Base-by-base conservation (phyloP, 2,797 vertebrate species). In the Eospalax fontanierii region DNA sequence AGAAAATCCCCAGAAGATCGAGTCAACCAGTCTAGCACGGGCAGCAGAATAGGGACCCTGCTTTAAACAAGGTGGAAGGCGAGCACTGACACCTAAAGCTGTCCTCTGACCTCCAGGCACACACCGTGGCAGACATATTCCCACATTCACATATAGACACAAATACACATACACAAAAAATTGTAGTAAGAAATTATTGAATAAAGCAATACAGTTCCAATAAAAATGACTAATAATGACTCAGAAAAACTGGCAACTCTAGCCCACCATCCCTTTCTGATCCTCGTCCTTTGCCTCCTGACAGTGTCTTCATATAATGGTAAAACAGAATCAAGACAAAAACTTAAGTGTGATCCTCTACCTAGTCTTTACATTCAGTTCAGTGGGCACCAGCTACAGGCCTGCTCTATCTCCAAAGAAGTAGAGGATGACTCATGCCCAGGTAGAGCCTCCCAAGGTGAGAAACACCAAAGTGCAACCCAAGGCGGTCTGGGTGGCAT, bases 321-420 rank as follows among this genome's bases (percentile, higher is more conserved):
- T 65, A 91, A 82, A 4, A 57, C 1, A 63, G 12, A 28, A 15
- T 54, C 57, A 6, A 40, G 43, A 26, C 4, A 12, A 70, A 87
- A 65, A 68, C 76, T 28, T 73, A 66, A 33, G 33, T 15, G 0
- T 1, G 28, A 30, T 4, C 83, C 65, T 40, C 78, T 68, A 54
- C 54, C 46, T 68, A 26, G 28, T 33, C 61, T 70, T 93, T 82
- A 22, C 15, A 0, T 54, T 61, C 76, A 80, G 16, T 24, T 43
- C 21, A 16, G 0, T 6, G 33, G 65, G 6, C 7, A 21, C 43
- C 61, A 1, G 21, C 0, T 1, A 1, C n/a, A 40, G 46, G 24
- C 28, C 68, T 54, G 71, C n/a, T 88, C 10, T 28, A 35, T 35
- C 79, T 79, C 57, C 74, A 75, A 10, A 73, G 68, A 83, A 75